A percentile compares a stretch with the other conserved stretches of the same genome.
Conservation (phyloP, 2,797 vertebrate genomes). For the Rhabdophis nuchalis region DNA sequence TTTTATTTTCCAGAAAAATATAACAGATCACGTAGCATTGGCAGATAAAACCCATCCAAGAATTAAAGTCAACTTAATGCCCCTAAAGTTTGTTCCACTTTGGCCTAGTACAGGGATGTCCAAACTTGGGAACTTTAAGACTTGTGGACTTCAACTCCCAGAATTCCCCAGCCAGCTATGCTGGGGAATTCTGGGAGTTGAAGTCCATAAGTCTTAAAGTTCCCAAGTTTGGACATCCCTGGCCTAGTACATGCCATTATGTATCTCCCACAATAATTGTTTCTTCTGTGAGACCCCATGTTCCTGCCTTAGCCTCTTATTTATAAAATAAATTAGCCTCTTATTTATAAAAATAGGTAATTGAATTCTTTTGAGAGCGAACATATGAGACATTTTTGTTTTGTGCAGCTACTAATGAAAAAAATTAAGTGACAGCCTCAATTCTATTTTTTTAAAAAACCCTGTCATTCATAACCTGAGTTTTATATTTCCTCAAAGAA, state of each 20-base stretch:
- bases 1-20: conserved; percentile 9
- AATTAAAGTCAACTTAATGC: conserved; percentile 1
- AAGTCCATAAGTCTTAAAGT: no score
- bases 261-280: conserved; percentile 21
- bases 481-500: conserved; percentile 53
- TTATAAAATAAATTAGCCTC: conserved; percentile 31
- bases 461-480: conserved; percentile 40
- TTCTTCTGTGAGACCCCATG: conserved; percentile 15
- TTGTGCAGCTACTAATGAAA: conserved; percentile 51
- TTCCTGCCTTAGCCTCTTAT: conserved; percentile 19
- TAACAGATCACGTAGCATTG: background rate
- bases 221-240: no score
- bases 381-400: conserved; percentile 40
- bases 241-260: background rate
- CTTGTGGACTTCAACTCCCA: no score
- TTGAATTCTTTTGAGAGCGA: conserved; percentile 41
- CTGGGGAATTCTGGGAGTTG: no score
- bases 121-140: no score
- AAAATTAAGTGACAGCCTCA: conserved; percentile 13
- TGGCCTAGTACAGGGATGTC: no score
- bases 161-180: no score
- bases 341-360: conserved; percentile 37
- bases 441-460: conserved; percentile 40
- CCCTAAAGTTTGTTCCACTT: conserved; percentile 18
- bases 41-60: conserved; percentile 11